A percentile compares a stretch with the other conserved stretches of the same genome.
Evolutionary conservation across 2,797 vertebrate species (phyloP).

Genomic region (Chiroxiphia lanceolata): DNA sequence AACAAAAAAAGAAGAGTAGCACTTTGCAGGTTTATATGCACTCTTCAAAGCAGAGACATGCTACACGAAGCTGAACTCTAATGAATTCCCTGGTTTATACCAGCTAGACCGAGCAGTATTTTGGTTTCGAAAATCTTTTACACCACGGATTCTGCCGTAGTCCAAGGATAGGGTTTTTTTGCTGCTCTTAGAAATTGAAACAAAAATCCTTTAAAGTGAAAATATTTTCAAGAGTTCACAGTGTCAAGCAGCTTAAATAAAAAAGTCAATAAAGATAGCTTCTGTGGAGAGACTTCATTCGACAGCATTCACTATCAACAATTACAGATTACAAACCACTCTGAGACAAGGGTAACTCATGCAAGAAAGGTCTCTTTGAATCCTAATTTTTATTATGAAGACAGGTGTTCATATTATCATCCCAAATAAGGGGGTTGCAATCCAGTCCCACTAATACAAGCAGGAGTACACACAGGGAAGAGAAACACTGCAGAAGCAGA

Average conservation of each 20-base stretch:
- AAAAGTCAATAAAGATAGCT: neutral
- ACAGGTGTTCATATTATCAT: neutral
- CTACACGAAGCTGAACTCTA: neutral
- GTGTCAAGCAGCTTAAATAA: neutral
- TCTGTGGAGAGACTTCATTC: neutral
- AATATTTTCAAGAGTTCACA: neutral
- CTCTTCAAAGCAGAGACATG: neutral
- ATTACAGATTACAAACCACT: neutral
- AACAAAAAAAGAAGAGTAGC: neutral
- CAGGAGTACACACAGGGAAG: neutral
- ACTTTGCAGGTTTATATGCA: neutral
- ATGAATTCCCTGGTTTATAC: conserved; percentile 1
- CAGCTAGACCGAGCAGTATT: neutral
- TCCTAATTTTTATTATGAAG: neutral
- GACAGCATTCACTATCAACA: neutral
- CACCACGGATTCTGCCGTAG: neutral
- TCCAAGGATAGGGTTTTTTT: neutral
- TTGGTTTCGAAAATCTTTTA: conserved; percentile 22
- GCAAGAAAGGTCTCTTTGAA: neutral
- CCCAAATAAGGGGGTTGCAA: neutral
- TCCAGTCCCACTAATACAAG: neutral
- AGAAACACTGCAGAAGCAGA: neutral
- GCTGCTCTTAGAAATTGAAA: neutral
- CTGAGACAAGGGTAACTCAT: neutral
- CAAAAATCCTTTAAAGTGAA: neutral